Evolutionary conservation across 2,888 invertebrate species (phyloP), one percentile per base, ranked within the genome.

Genomic region (Tortricodes alternella): DNA sequence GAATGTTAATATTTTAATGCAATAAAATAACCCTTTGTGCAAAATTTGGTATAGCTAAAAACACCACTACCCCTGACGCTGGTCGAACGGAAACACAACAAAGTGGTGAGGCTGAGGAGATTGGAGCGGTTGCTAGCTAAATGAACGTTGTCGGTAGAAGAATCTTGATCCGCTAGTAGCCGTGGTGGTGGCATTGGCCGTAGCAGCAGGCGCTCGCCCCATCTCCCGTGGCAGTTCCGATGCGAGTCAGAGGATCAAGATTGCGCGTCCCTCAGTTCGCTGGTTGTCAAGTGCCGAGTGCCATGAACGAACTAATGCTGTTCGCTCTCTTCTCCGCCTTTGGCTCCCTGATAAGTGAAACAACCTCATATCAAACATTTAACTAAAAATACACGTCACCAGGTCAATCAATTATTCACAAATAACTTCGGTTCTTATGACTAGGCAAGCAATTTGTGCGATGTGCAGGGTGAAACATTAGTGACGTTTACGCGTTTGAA

Each of bases 281-380:
- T 89, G 92, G 92, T 92, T 93, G 92, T 93, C 93, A 93, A 92
- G 93, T 93, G 91, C 93, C 93, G 87, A 93, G 94, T 85, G 94
- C 92, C 91, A 95, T 92, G 92, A 93, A 94, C 88, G 94, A 94
- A 89, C 92, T 95, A 95, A 95, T 94, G 94, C 93, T 95, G 95
- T 94, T 95, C 94, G 94, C 93, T 93, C 95, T 95, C 95, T 94
- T 95, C 95, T 95, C 95, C 94, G 89, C 90, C 83, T 94, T 95
- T 94, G 94, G 94, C 93, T 94, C 94, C 94, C 95, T 94, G 92
- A 58, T 58, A 62, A 69, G 24, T 19, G 29, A 64, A 65, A 60
- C 39, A 34, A 29, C 19, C 19, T 21, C 29, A 61, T 49, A 59
- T 59, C 15, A 41, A 24, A 39, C 11, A 3, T 13, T 6, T 3